Percentiles rank a stretch among this genome's conserved stretches.
phyloP scores from a whole-genome alignment of 2,888 invertebrate species.

The Tricholauxania praeusta region DNA sequence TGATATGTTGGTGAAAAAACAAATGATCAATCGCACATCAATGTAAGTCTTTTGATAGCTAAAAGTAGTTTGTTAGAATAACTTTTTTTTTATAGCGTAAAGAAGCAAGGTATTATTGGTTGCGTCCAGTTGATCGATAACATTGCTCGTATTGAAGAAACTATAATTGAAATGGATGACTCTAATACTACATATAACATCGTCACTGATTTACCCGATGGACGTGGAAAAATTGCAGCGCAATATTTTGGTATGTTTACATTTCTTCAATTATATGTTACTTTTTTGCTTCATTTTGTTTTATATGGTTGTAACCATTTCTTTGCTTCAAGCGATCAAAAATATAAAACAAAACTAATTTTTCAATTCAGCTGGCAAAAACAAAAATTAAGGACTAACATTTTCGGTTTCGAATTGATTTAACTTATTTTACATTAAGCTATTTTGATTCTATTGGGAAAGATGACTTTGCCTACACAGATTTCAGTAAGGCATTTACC shows the following conservation, averaged over 20 bases:
- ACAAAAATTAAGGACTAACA: too few species aligned
- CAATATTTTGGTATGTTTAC: constrained; percentile 68
- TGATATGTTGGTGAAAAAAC: constrained; percentile 87
- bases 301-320: neutral
- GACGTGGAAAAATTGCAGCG: constrained; percentile 73
- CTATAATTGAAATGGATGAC: constrained; percentile 62
- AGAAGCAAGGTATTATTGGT: constrained; percentile 81
- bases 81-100: constrained; percentile 68
- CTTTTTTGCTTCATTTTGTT: neutral
- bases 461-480: too few species aligned
- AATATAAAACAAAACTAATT: too few species aligned
- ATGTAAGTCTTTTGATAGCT: constrained; percentile 60
- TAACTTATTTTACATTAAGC: too few species aligned
- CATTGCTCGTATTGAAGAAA: constrained; percentile 71
- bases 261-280: neutral
- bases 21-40: constrained; percentile 76
- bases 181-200: constrained; percentile 69
- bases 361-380: too few species aligned
- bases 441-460: too few species aligned
- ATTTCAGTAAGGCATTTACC: too few species aligned
- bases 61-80: too few species aligned
- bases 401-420: too few species aligned
- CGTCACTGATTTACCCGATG: constrained; percentile 70
- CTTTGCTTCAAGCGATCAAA: too few species aligned
- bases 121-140: constrained; percentile 82